Percentiles rank a stretch among this genome's conserved stretches.
Conservation (phyloP, 2,113 vertebrate genomes). For the Myrmophylax atrothorax region DNA sequence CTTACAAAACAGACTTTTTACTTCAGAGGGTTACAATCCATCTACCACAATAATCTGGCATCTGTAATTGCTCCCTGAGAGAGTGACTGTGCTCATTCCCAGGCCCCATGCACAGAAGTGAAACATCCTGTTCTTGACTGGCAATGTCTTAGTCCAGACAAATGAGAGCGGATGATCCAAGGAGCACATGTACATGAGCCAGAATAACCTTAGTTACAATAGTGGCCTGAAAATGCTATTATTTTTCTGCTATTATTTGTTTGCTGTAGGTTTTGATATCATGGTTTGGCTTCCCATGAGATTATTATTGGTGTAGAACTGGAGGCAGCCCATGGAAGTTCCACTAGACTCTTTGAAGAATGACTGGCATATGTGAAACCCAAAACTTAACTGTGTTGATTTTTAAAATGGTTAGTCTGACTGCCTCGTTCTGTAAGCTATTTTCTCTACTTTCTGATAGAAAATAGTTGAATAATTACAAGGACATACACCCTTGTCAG, state of each 20-base stretch:
- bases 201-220: not conserved
- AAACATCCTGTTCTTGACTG: not conserved
- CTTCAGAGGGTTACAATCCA: not conserved
- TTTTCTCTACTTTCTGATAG: not conserved
- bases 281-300: not conserved
- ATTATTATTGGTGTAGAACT: not conserved
- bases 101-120: not conserved
- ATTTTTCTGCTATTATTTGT: not conserved
- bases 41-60: not conserved
- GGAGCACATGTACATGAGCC: not conserved
- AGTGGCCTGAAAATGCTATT: not conserved
- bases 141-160: not conserved
- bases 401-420: not conserved
- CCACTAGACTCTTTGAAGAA: not conserved
- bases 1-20: not conserved
- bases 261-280: not conserved
- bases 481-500: not conserved
- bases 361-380: not conserved
- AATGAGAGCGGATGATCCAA: not conserved
- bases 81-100: accelerated
- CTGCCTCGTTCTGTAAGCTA: not conserved
- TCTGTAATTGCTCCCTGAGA: slow-evolving; percentile 31
- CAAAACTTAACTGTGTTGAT: not conserved
- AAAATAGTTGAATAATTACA: not conserved
- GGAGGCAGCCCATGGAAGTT: not conserved